Conservation (phyloP, 2,113 vertebrate species). For the Shinisaurus crocodilurus region DNA sequence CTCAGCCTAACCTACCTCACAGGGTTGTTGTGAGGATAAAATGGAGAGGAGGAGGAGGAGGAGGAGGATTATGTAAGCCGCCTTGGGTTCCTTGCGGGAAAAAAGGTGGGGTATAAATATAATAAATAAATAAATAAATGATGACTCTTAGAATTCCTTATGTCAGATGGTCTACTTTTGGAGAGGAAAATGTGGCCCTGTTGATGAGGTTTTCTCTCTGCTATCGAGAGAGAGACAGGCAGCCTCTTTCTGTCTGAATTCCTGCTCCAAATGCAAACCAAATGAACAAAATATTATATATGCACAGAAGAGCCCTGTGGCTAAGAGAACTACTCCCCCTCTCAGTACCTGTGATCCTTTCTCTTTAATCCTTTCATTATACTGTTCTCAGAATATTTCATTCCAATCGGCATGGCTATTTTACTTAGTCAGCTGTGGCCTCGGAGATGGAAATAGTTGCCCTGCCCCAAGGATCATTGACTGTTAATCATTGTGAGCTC, state of each 20-base stretch:
- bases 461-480: constrained; percentile 22
- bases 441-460: constrained; percentile 24
- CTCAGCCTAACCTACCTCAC: no score
- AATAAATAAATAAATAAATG: no score
- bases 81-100: no score
- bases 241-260: not conserved
- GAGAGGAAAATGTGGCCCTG: not conserved
- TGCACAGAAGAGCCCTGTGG: not conserved
- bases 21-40: no score
- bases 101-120: no score
- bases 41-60: no score
- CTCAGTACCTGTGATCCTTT: constrained; percentile 3
- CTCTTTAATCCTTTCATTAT: constrained; percentile 26
- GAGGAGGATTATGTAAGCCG: no score
- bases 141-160: not conserved
- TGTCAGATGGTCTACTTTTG: not conserved
- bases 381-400: constrained; percentile 29
- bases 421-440: constrained; percentile 35
- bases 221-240: no score
- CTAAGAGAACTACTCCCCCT: not conserved
- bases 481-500: constrained; percentile 32
- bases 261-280: not conserved
- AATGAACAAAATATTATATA: not conserved
- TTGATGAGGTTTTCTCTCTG: not conserved
- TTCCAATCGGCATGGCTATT: constrained; percentile 12